Evolutionary conservation across 1,140 invertebrate species (phyloP).

Genomic region (Caenorhabditis latens): DNA sequence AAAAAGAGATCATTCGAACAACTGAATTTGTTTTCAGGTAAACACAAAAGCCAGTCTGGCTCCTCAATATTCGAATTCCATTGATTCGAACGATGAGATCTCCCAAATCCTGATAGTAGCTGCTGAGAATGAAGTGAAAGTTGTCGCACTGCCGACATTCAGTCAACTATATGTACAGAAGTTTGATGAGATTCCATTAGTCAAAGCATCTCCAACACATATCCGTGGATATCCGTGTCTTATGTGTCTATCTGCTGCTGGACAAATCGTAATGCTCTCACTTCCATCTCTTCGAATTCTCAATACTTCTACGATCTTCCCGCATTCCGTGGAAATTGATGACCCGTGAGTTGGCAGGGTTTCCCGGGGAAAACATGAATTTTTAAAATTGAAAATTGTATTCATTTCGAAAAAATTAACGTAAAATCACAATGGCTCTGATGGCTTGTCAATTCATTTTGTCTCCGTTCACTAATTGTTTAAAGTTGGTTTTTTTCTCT

Average conservation of each 20-base stretch:
- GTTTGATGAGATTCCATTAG: conserved; percentile 73
- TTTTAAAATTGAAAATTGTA: neutral
- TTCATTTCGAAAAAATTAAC: neutral
- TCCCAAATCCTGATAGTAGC: conserved; percentile 74
- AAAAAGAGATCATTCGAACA: neutral
- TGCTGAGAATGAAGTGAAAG: conserved; percentile 72
- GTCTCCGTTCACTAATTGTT: conserved; percentile 24
- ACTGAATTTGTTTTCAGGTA: conserved; percentile 58
- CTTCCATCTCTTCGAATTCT: conserved; percentile 72
- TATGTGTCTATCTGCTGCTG: conserved; percentile 72
- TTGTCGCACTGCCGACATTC: conserved; percentile 73
- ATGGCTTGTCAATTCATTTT: conserved; percentile 33
- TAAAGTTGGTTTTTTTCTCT: neutral
- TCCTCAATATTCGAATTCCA: conserved; percentile 65
- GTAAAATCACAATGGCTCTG: conserved; percentile 13
- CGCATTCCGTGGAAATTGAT: conserved; percentile 75
- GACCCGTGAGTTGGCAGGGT: conserved; percentile 72
- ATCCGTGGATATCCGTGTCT: conserved; percentile 75
- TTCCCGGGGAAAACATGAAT: neutral
- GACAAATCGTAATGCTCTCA: conserved; percentile 72
- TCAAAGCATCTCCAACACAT: conserved; percentile 72
- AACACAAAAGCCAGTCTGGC: conserved; percentile 74
- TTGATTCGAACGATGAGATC: conserved; percentile 70
- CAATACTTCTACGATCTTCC: conserved; percentile 68
- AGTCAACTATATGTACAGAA: conserved; percentile 70